These are phyloP conservation scores for Drosophila dunni DNA, from an alignment of 1,140 invertebrate species.

Conservation along the genomic window DNA sequence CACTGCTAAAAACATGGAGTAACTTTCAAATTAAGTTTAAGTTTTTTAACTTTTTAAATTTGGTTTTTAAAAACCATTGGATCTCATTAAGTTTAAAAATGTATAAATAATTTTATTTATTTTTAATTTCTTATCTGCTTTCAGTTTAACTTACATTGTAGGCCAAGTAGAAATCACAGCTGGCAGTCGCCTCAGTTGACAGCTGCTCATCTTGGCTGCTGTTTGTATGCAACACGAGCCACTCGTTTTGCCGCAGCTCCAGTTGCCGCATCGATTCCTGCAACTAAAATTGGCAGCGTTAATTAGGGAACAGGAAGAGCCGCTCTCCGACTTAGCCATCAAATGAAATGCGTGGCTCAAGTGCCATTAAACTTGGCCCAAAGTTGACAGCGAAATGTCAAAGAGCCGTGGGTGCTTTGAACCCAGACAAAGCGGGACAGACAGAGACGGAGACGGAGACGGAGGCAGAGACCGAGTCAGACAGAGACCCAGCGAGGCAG, in stretches of 20 bases:
- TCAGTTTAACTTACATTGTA: slow-evolving; percentile 74
- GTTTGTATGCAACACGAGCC: slow-evolving; percentile 29
- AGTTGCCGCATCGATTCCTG: slow-evolving; percentile 68
- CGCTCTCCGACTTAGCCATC: slow-evolving; percentile 29
- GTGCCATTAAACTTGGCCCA: slow-evolving; percentile 62
- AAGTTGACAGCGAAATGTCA: slow-evolving; percentile 63
- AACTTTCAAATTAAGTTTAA: too few species aligned
- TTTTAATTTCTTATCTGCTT: not conserved
- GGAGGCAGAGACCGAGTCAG: not conserved
- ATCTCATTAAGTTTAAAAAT: too few species aligned
- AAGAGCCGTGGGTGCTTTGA: slow-evolving; percentile 25
- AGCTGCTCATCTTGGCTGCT: slow-evolving; percentile 27
- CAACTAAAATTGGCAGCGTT: slow-evolving; percentile 58
- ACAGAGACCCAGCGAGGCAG: slow-evolving; percentile 1
- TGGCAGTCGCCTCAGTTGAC: not conserved
- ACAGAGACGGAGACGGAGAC: not conserved
- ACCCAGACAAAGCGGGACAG: slow-evolving; percentile 7
- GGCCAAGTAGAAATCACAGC: slow-evolving; percentile 78
- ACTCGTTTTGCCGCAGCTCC: slow-evolving; percentile 40
- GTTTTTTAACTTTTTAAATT: too few species aligned
- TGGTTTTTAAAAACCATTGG: too few species aligned
- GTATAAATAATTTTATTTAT: too few species aligned
- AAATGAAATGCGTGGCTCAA: slow-evolving; percentile 62
- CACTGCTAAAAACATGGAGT: not conserved
- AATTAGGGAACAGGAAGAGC: slow-evolving; percentile 53